Conservation (phyloP, 2,797 vertebrate genomes). For the Coregonus suidteri region DNA sequence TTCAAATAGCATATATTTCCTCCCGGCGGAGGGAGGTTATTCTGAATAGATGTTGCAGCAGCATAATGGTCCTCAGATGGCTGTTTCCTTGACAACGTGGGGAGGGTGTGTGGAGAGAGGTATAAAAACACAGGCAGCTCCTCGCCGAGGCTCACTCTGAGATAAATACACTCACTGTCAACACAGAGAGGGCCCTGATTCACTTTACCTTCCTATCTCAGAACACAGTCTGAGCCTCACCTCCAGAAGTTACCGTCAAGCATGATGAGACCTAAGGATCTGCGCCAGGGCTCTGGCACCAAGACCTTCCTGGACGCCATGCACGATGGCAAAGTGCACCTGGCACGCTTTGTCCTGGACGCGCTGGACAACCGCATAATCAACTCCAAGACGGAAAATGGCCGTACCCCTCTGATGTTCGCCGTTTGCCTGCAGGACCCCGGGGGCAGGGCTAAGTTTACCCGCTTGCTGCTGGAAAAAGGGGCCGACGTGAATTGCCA, state of each 20-base stretch:
- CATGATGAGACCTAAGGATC: conserved; percentile 89
- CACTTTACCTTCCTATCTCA: conserved; percentile 31
- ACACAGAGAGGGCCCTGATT: conserved; percentile 48
- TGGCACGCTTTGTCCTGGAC: conserved; percentile 90
- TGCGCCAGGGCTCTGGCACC: conserved; percentile 87
- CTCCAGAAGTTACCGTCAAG: conserved; percentile 20
- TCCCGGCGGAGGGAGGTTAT: conserved; percentile 70
- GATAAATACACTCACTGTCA: conserved; percentile 58
- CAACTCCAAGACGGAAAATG: conserved; percentile 86
- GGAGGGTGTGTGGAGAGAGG: conserved; percentile 76
- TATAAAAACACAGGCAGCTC: conserved; percentile 80
- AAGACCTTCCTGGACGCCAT: conserved; percentile 90
- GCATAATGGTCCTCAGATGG: conserved; percentile 79
- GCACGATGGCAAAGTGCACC: conserved; percentile 86
- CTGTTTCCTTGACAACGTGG: conserved; percentile 82
- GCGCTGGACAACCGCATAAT: conserved; percentile 89
- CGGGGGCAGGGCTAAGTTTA: conserved; percentile 80
- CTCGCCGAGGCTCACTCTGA: conserved; percentile 72
- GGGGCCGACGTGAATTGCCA: conserved; percentile 85
- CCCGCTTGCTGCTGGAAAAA: conserved; percentile 84
- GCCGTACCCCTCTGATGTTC: conserved; percentile 86
- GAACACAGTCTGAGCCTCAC: conserved; percentile 36
- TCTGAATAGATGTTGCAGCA: conserved; percentile 79
- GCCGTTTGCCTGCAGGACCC: conserved; percentile 83
- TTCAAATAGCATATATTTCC: conserved; percentile 74